Evolutionary conservation across 1,140 invertebrate genomes (phyloP), one percentile per base, ranked within the genome.

Genomic region (Mya arenaria): DNA sequence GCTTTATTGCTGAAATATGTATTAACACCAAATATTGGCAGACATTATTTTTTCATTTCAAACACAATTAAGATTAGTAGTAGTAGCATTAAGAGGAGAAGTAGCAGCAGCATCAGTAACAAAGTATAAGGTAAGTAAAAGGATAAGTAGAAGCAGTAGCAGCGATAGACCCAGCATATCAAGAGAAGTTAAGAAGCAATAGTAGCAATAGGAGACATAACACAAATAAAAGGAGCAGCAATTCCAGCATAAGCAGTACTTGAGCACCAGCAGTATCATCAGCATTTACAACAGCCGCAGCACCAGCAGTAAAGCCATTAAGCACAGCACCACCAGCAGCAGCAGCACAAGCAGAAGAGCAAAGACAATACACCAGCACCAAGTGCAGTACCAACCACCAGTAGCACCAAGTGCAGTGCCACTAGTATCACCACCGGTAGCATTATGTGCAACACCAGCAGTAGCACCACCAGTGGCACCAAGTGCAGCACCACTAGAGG

Each of bases 251-350:
- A 17, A 52, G 10, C 8, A 52, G 2, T 1, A 52, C 17, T 1
- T n/a, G 48, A 52, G 48, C 10, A 52, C 17, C 10, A 74, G 72
- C n/a, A 36, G 56, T 62, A 75, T 4, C 37, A 19, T 13, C 55
- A 75, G 56, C 55, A 65, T 30, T 63, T 30, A 36, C 55, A 75
- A 30, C 55, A 75, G 32, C 36, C 23, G 55, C 55, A 75, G 55
- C 55, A 75, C 1, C 37, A 75, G 55, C 55, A 75, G 55, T 62
- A 75, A 30, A 34, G 63, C 23, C 6, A 75, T 4, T 62, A 44
- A 30, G 30, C 4, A 17, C 63, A 44, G 55, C 55, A 63, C 23
- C 37, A 44, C 23, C n/a, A 63, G 55, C 55, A 44, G 55, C 63
- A 63, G 55, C 55, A 63, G 25, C 36, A 63, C 23, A 34, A 65